Base-by-base conservation (phyloP, 2,113 vertebrate species). In the Galeopterus variegatus region DNA sequence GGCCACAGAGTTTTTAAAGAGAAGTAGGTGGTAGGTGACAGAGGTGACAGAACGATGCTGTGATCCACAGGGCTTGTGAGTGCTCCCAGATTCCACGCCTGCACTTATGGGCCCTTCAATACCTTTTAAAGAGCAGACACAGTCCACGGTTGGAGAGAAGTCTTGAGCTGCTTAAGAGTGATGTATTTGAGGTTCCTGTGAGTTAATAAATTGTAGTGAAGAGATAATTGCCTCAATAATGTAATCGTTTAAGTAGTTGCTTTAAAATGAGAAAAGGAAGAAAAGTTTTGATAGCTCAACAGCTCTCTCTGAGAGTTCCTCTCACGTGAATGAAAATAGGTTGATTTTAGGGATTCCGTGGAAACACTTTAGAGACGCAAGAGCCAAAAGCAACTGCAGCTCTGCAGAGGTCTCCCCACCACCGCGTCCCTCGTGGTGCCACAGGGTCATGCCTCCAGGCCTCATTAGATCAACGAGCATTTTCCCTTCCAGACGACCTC, bases 221-320 rank as follows among this genome's bases (percentile, higher is more conserved):
- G 70, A 88, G 88, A 36, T 84, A 28, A 88, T n/a, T 90, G 70
- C 64, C 81, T 92, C 45, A 17, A 45, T 60, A 95, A 58, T 33
- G 56, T 8, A 86, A 36, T 33, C 21, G 26, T 48, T 92, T 33
- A 72, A 85, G 85, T 36, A 90, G 76, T 1, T 65, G 62, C 70
- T 96, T 87, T 88, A 36, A 84, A 88, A 72, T 77, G 67, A 70
- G 88, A 76, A 73, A 58, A 50, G n/a, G 50, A 58, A 69, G 17
- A 50, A 67, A 58, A 77, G 52, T 67, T 41, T n/a, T 28, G 17
- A 65, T 6, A 14, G 70, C 6, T 48, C 54, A 21, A 50, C 13
- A 36, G 36, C 11, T 81, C 23, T 60, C 41, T 70, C 45, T 58
- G 54, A 62, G 28, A 14, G 52, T 85, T 76, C 58, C 69, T 67